Evolutionary conservation across 2,797 vertebrate genomes (phyloP).

Genomic region (Ctenopoma multispine): DNA sequence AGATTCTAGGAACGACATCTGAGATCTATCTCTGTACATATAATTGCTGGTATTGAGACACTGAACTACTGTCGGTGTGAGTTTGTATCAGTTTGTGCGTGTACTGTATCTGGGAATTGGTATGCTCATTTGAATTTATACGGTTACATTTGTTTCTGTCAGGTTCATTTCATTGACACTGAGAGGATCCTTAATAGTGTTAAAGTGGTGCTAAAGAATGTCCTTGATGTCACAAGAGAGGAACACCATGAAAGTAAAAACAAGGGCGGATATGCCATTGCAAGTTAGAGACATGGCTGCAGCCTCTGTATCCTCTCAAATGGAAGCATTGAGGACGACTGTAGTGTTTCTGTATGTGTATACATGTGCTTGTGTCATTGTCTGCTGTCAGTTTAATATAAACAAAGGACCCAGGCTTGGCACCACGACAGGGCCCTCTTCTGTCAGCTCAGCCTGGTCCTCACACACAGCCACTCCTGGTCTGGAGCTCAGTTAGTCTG

Average conservation of each 20-base stretch:
- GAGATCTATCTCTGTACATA: no score
- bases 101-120: not conserved
- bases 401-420: slow-evolving; percentile 26
- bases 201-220: not conserved
- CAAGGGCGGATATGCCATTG: slow-evolving; percentile 4
- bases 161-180: slow-evolving; percentile 14
- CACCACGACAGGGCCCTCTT: not conserved
- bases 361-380: not conserved
- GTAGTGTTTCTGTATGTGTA: not conserved
- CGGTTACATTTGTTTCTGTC: slow-evolving; percentile 1
- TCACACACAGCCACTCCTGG: no score
- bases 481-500: no score
- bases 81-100: not conserved
- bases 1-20: no score
- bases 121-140: slow-evolving; percentile 3
- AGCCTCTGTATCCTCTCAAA: slow-evolving; percentile 15
- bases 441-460: no score
- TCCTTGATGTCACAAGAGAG: slow-evolving; percentile 9
- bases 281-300: slow-evolving; percentile 22
- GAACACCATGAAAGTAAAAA: slow-evolving; percentile 4
- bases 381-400: slow-evolving; percentile 25
- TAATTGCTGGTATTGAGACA: no score
- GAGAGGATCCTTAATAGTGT: slow-evolving; percentile 1
- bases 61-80: no score
- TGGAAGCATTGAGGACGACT: not conserved